A percentile compares a stretch with the other conserved stretches of the same genome.
Evolutionary conservation across 2,797 vertebrate genomes (phyloP).

Genomic region (Neomorphus geoffroyi): DNA sequence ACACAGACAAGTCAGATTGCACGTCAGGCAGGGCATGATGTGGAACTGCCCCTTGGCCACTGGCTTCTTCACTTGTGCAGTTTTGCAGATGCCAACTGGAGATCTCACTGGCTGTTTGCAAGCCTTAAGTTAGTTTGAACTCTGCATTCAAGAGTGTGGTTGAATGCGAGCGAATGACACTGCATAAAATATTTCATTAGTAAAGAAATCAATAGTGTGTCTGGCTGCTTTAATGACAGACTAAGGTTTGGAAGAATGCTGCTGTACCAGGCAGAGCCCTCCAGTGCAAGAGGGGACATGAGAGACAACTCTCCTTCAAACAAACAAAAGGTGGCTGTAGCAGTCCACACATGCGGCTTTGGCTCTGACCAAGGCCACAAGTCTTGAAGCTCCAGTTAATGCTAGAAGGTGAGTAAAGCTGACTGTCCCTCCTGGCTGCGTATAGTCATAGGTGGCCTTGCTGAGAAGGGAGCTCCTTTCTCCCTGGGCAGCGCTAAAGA

Average conservation of each 20-base stretch:
- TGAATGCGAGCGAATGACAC: neutral
- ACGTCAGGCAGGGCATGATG: no score
- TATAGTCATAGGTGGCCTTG: neutral
- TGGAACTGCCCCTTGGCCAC: neutral
- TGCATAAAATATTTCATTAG: neutral
- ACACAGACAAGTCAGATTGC: no score
- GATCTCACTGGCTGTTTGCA: neutral
- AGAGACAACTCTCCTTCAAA: neutral
- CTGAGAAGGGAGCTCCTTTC: neutral
- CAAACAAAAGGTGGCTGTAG: neutral
- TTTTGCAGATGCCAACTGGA: neutral
- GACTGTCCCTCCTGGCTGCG: neutral
- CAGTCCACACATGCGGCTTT: accelerated
- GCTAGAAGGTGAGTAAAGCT: neutral
- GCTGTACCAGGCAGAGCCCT: neutral
- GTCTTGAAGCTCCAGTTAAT: neutral
- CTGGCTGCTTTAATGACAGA: neutral
- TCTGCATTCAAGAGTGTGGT: neutral
- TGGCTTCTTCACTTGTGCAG: accelerated
- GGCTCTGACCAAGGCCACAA: neutral
- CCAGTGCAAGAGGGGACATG: accelerated
- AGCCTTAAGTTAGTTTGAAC: neutral
- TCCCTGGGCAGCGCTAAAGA: accelerated
- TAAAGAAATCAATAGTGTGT: neutral
- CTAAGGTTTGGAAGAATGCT: neutral